Percentiles rank a stretch among this genome's conserved stretches.
phyloP scores from a whole-genome alignment of 2,113 vertebrate genomes.

The Pitta sordida region DNA sequence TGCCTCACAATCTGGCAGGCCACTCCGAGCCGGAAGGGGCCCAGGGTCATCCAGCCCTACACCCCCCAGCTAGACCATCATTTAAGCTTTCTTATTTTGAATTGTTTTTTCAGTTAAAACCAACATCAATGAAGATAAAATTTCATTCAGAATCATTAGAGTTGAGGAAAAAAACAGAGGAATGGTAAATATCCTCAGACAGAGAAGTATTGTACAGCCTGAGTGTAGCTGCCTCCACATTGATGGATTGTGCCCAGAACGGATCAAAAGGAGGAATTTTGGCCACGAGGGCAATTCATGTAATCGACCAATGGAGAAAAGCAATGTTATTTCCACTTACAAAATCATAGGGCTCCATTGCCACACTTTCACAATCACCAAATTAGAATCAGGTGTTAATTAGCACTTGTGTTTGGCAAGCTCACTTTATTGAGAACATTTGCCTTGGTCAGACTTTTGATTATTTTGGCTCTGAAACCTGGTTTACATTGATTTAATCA shows the following conservation, averaged over 20 bases:
- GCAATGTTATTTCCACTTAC: constrained; percentile 17
- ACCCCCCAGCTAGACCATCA: too few species aligned
- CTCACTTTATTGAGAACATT: constrained; percentile 53
- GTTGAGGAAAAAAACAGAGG: background rate
- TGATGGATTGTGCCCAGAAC: background rate
- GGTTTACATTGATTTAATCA: constrained; percentile 61
- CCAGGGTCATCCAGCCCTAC: too few species aligned
- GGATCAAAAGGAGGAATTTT: constrained; percentile 12
- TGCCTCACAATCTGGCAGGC: too few species aligned
- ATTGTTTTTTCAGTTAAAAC: background rate
- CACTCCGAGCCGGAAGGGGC: too few species aligned
- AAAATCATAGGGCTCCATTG: constrained; percentile 5
- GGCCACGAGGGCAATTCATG: background rate
- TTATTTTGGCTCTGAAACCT: constrained; percentile 58
- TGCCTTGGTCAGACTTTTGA: constrained; percentile 54
- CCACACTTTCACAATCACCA: constrained; percentile 44
- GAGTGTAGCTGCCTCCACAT: background rate
- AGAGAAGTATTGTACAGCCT: background rate
- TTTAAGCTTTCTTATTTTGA: background rate
- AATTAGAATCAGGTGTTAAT: constrained; percentile 70
- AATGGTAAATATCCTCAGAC: background rate
- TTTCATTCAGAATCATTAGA: background rate
- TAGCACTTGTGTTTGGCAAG: constrained; percentile 53
- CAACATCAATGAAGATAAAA: background rate
- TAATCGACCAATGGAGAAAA: background rate